A percentile compares a stretch with the other conserved stretches of the same genome.
These are phyloP conservation scores for Reinhardtius hippoglossoides DNA, from an alignment of 2,113 vertebrate species.

Conservation along the genomic window DNA sequence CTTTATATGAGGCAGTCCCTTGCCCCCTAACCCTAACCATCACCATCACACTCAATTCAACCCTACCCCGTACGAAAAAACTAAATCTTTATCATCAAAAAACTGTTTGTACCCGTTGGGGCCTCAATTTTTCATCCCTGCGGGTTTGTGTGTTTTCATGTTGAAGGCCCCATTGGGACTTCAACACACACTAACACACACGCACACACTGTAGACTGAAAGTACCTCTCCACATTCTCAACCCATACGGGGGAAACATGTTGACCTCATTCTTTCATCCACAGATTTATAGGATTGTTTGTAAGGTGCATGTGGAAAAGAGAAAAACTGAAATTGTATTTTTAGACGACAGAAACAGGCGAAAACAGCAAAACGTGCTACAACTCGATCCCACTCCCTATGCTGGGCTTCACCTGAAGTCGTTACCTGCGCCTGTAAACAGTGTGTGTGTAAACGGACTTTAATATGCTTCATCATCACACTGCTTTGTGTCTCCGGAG, in stretches of 20 bases:
- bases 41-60: background rate
- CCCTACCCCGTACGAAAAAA: too few species aligned
- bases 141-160: background rate
- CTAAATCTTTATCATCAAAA: background rate
- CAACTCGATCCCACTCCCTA: background rate
- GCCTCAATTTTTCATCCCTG: background rate
- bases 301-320: slow-evolving; percentile 18
- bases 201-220: background rate
- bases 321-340: slow-evolving; percentile 21
- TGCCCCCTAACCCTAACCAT: background rate
- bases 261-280: slow-evolving; percentile 77
- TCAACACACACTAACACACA: background rate
- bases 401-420: background rate
- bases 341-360: background rate
- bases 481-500: slow-evolving; percentile 8
- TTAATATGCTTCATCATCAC: slow-evolving; percentile 2
- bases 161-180: background rate
- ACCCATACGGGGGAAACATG: slow-evolving; percentile 56
- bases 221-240: slow-evolving; percentile 39
- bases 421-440: slow-evolving; percentile 26
- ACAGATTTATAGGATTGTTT: slow-evolving; percentile 58
- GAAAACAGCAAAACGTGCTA: background rate
- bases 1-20: background rate
- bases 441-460: slow-evolving; percentile 13
- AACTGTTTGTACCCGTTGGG: background rate